Percentiles rank a stretch among this genome's conserved stretches.
These are phyloP conservation scores for Mungos mungo DNA, from an alignment of 2,113 vertebrate genomes.

Conservation along the genomic window DNA sequence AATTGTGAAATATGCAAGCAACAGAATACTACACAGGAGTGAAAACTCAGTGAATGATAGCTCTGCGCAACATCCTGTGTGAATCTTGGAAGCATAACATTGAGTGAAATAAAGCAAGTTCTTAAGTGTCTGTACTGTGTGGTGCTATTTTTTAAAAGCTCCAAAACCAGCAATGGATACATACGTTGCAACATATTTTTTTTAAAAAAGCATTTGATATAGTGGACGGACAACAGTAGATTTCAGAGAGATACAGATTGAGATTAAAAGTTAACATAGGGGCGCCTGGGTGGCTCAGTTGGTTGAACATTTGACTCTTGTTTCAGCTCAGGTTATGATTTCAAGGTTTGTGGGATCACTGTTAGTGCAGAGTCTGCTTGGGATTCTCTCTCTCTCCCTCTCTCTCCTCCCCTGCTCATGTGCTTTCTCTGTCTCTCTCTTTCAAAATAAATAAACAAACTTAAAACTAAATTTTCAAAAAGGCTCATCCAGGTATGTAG, in stretches of 20 bases:
- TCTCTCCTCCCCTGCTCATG: too few relatives aligned
- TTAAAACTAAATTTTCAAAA: background rate
- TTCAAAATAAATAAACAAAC: too few relatives aligned
- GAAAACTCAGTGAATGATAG: background rate
- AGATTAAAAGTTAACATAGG: background rate
- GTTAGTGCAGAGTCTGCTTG: too few relatives aligned
- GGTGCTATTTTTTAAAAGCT: background rate
- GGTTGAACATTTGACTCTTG: too few relatives aligned
- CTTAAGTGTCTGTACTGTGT: background rate
- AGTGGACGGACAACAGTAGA: background rate
- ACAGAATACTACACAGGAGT: background rate
- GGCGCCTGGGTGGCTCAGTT: too few relatives aligned
- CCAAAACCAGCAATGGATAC: background rate
- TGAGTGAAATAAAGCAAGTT: constrained; percentile 15
- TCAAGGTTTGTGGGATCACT: too few relatives aligned
- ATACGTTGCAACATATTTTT: background rate
- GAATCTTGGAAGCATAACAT: background rate
- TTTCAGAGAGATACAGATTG: background rate
- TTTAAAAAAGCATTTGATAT: background rate
- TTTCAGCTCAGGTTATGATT: too few relatives aligned
- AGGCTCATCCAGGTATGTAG: background rate
- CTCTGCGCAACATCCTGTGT: background rate
- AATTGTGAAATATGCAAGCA: background rate
- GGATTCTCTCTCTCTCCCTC: too few relatives aligned
- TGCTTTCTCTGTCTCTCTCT: too few relatives aligned